These are phyloP conservation scores for Salvelinus fontinalis DNA, from an alignment of 2,113 vertebrate genomes.

Conservation along the genomic window DNA sequence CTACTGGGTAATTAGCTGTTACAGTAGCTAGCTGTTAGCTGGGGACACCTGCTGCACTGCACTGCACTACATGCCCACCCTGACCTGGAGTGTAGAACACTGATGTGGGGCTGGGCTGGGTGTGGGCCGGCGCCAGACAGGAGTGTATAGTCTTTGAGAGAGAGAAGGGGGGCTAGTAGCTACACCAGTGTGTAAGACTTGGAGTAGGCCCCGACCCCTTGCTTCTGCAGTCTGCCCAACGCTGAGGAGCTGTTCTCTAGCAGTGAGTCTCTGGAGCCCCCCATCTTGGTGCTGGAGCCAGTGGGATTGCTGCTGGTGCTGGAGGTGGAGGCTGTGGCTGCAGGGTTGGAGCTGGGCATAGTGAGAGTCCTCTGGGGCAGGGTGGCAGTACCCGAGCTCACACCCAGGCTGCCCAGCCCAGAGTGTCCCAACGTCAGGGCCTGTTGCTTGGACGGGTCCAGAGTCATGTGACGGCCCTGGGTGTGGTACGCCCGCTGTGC, in stretches of 20 bases:
- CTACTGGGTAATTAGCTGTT: constrained; percentile 51
- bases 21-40: constrained; percentile 38
- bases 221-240: constrained; percentile 91
- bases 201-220: constrained; percentile 89
- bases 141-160: constrained; percentile 52
- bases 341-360: constrained; percentile 80
- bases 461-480: constrained; percentile 91
- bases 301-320: constrained; percentile 70
- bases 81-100: constrained; percentile 45
- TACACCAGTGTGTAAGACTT: constrained; percentile 99
- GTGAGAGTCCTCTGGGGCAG: constrained; percentile 96
- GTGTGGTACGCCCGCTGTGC: constrained; percentile 89
- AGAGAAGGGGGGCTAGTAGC: constrained; percentile 27
- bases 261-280: constrained; percentile 95
- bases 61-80: constrained; percentile 37
- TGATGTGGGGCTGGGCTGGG: constrained; percentile 46
- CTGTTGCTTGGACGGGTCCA: constrained; percentile 88
- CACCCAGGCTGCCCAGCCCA: constrained; percentile 72
- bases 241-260: constrained; percentile 94
- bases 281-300: constrained; percentile 82
- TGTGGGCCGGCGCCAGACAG: constrained; percentile 20
- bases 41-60: constrained; percentile 44
- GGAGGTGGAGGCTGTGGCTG: constrained; percentile 72
- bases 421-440: constrained; percentile 85
- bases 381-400: constrained; percentile 82